These are phyloP conservation scores for Pinna nobilis DNA, from an alignment of 1,140 invertebrate species.

Conservation along the genomic window DNA sequence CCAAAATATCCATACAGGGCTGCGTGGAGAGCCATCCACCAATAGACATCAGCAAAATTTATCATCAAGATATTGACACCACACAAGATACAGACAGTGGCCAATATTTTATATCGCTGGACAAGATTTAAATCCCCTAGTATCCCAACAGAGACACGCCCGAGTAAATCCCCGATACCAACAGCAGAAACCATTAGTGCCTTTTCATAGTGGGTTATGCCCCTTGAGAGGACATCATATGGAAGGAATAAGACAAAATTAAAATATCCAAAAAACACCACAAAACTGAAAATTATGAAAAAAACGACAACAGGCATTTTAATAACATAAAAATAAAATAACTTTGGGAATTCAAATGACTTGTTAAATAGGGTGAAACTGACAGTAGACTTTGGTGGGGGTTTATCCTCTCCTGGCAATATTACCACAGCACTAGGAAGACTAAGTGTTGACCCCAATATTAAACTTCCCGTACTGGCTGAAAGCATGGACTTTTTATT, in stretches of 20 bases:
- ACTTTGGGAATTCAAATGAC: conserved; percentile 21
- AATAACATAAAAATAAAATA: conserved; percentile 60
- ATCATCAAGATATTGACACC: conserved; percentile 55
- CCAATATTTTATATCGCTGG: conserved; percentile 60
- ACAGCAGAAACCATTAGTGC: conserved; percentile 60
- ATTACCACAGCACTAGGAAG: conserved; percentile 17
- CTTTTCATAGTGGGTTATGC: conserved; percentile 52
- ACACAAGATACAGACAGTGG: conserved; percentile 38
- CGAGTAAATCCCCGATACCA: conserved; percentile 61
- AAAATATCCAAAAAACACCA: conserved; percentile 65
- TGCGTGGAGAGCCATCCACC: conserved; percentile 51
- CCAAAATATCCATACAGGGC: conserved; percentile 63
- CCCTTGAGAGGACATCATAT: conserved; percentile 30
- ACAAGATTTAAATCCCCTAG: conserved; percentile 55
- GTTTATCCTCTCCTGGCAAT: conserved; percentile 17
- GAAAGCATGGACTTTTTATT: neutral
- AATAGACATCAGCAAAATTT: conserved; percentile 47
- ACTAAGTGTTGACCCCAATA: conserved; percentile 38
- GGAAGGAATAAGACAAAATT: conserved; percentile 68
- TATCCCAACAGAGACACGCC: conserved; percentile 52
- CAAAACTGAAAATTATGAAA: conserved; percentile 53
- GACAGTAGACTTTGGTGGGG: neutral
- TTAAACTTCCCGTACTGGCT: conserved; percentile 31
- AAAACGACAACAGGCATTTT: conserved; percentile 55
- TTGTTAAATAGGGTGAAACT: conserved; percentile 23